Evolutionary conservation across 2,113 vertebrate genomes (phyloP), one percentile per base, ranked within the genome.

Genomic region (Jacana jacana): DNA sequence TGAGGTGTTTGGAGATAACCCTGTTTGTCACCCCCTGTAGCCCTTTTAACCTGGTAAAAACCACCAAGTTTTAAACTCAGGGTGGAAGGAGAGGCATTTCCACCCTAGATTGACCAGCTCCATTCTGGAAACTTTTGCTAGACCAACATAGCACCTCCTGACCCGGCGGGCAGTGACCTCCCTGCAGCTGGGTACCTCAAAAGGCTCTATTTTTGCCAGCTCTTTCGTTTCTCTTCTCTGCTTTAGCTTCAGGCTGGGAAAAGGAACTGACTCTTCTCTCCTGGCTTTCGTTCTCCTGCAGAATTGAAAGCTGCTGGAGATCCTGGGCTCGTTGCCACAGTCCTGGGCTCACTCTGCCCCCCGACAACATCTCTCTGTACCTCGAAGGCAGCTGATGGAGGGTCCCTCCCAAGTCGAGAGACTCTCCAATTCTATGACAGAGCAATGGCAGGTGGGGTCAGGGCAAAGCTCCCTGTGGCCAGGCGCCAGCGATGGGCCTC

Each of bases 231-330:
- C 84, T 7, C 7, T 96, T 94, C 92, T 88, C 68, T 0, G 4
- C 80, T 66, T 90, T 35, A n/a, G 64, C 83, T 46, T 55, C 7
- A 0, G 3, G 20, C 42, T 14, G 80, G 92, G 94, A 97, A 91
- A 92, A 88, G 86, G 95, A 97, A 96, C 88, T 0, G 92, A 92
- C 5, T 86, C 94, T 76, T 94, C 85, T 82, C 64, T 57, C 54
- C 73, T 7, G 7, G 40, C 70, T 97, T 94, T 94, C 86, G 4
- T 42, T 94, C 88, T 91, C 20, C 5, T 57, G 81, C 69, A 55
- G 86, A 96, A 95, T 30, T 4, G 80, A 96, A 95, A 97, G 70
- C 42, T 19, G 31, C 5, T 7, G 2, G 11, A 66, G 55, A 33
- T 11, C 25, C 25, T 30, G 44, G 46, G 42, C 19, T 88, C 3